Evolutionary conservation across 2,113 vertebrate species (phyloP).

Genomic region (Halcyon senegalensis): DNA sequence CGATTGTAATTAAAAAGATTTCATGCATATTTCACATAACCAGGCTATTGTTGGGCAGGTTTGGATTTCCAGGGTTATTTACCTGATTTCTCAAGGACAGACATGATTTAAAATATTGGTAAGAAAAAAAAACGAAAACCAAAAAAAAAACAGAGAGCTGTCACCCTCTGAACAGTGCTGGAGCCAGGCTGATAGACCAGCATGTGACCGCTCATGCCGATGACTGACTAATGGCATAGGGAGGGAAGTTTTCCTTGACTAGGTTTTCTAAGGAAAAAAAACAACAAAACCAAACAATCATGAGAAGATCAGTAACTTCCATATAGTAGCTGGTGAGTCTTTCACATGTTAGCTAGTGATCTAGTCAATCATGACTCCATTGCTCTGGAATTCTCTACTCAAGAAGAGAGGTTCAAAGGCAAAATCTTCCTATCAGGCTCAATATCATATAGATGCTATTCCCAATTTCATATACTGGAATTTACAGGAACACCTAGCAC

Average conservation of each 20-base stretch:
- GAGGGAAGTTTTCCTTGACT: neutral
- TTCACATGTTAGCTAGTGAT: neutral
- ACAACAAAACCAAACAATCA: neutral
- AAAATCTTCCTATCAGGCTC: neutral
- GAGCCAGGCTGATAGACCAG: neutral
- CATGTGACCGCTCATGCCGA: neutral
- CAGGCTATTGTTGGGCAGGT: neutral
- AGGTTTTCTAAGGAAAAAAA: neutral
- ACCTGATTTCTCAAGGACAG: constrained; percentile 27
- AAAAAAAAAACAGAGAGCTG: neutral
- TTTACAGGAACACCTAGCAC: neutral
- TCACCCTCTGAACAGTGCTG: neutral
- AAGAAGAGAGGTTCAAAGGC: neutral
- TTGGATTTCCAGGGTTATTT: neutral
- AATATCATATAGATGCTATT: neutral
- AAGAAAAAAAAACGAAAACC: neutral
- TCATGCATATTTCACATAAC: neutral
- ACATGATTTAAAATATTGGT: neutral
- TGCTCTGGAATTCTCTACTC: neutral
- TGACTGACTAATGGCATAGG: neutral
- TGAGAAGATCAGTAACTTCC: neutral
- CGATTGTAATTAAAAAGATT: neutral
- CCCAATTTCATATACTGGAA: neutral
- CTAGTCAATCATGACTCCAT: neutral
- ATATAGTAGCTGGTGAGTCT: neutral